Base-by-base conservation (phyloP, 1,140 invertebrate species). In the Trichogramma pretiosum region DNA sequence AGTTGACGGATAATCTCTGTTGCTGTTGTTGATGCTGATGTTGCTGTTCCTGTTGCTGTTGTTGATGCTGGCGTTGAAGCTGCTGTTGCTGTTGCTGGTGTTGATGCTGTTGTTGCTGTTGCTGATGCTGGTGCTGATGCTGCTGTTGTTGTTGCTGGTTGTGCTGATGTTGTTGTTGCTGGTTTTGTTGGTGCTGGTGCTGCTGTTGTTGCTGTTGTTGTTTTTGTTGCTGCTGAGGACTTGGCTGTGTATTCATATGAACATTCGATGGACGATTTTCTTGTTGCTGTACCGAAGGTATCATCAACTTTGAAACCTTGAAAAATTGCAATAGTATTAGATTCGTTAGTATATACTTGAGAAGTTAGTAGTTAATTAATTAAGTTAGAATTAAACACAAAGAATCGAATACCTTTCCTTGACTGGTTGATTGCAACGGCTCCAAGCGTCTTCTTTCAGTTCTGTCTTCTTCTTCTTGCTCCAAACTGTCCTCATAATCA, bases 221-320 rank as follows among this genome's bases (percentile, higher is more conserved):
- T n/a, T n/a, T n/a, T n/a, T n/a, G n/a, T n/a, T n/a, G n/a, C n/a
- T n/a, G n/a, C n/a, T n/a, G n/a, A n/a, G n/a, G n/a, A n/a, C n/a
- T 34, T 53, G 50, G 36, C 48, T 50, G 17, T 36, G 55, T 13
- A 7, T 59, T 64, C 11, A 43, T 52, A 8, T 59, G 56, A 18
- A 59, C 47, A 32, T 55, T 21, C 5, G 52, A 17, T 33, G 56
- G 45, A 0, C 37, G 21, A 13, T 56, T 23, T 5, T 68, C 60
- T 5, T 63, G 46, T n/a, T 58, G 58, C 0, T 63, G 62, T 4
- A 67, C 50, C n/a, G 65, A 62, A 24, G 68, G 67, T 48, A 70
- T 68, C 9, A 56, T 58, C 19, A 71, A 55, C 34, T 72, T 69
- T 1, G 68, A 70, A 16, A 68, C 54, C 64, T 68, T 16, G 1